Evolutionary conservation across 2,113 vertebrate species (phyloP).

Genomic region (Neogobius melanostomus): DNA sequence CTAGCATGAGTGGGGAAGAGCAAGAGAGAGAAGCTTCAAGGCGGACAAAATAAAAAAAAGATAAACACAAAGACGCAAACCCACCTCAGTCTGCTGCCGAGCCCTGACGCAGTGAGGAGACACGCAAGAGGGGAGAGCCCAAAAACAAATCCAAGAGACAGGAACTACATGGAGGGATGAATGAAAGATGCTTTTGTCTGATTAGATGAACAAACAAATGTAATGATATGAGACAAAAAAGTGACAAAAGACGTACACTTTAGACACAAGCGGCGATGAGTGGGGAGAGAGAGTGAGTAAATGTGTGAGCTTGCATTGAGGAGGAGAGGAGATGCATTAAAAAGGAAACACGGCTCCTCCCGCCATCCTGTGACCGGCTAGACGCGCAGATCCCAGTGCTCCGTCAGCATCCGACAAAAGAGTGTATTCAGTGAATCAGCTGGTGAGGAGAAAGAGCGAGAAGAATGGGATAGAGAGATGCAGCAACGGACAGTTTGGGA

Average conservation of each 20-base stretch:
- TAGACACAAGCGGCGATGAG: conserved; percentile 10
- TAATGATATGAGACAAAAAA: conserved; percentile 21
- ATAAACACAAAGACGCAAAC: conserved; percentile 29
- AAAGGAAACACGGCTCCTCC: conserved; percentile 63
- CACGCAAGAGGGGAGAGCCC: conserved; percentile 54
- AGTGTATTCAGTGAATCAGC: conserved; percentile 56
- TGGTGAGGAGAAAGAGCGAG: conserved; percentile 27
- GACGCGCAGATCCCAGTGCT: conserved; percentile 45
- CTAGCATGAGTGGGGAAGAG: conserved; percentile 37
- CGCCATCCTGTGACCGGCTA: conserved; percentile 33
- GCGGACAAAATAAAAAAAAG: conserved; percentile 37
- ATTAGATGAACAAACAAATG: conserved; percentile 38
- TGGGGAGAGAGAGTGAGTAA: conserved; percentile 46
- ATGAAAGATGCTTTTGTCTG: conserved; percentile 44
- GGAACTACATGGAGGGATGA: conserved; percentile 35
- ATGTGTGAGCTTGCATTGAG: conserved; percentile 60
- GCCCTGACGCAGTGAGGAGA: conserved; percentile 67
- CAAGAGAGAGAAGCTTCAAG: conserved; percentile 32
- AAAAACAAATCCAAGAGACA: conserved; percentile 56
- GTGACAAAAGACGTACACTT: conserved; percentile 34
- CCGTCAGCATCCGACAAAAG: conserved; percentile 69
- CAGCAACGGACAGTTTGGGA: background rate
- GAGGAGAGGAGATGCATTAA: conserved; percentile 71
- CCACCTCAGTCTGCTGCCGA: conserved; percentile 75
- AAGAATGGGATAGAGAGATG: conserved; percentile 7